Base-by-base conservation (phyloP, 92 coral and sea anemone genomes). In the Micromussa lordhowensis region DNA sequence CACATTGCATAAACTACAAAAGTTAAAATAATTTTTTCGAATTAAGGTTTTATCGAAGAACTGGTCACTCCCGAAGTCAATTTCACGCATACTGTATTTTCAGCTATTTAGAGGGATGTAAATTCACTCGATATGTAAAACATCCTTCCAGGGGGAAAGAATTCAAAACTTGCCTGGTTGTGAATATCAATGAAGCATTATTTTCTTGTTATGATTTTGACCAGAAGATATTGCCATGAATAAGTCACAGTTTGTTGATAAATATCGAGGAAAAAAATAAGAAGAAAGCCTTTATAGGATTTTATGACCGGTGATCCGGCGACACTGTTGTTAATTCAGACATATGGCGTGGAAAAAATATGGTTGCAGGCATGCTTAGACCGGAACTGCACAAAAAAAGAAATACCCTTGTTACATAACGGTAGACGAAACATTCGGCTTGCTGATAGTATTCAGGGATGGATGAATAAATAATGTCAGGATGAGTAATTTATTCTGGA, bases 391-490 rank as follows among this genome's bases (percentile, higher is more conserved):
- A 18, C 32, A 40, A 16, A 81, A 38, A 66, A n/a, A 40, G 5
- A 75, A 16, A 34, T 11, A 75, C 22, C 6, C 40, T 15, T 64
- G 28, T 38, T 66, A 9, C 16, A 4, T 15, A 64, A 26, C 15
- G 26, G 71, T 22, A 49, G 83, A 63, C 31, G 68, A 61, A 77
- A 86, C 59, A 85, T 76, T 83, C 18, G 31, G 35, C 31, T 11
- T 51, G 40, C 83, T 19, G 89, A 77, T 77, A 77, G 30, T 24
- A 77, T 32, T 66, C 13, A 77, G 48, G 29, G 68, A 63, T 29
- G 49, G 64, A 68, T 68, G 77, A 61, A 77, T 86, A 40, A 86
- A 85, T 85, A 59, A 85, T 40, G 75, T 57, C 24, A 16, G 28
- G 76, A 10, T 40, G 34, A 61, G 68, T 83, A 69, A 72, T 83